Conservation (phyloP, 2,888 invertebrate species). For the Clepsis dumicolana region DNA sequence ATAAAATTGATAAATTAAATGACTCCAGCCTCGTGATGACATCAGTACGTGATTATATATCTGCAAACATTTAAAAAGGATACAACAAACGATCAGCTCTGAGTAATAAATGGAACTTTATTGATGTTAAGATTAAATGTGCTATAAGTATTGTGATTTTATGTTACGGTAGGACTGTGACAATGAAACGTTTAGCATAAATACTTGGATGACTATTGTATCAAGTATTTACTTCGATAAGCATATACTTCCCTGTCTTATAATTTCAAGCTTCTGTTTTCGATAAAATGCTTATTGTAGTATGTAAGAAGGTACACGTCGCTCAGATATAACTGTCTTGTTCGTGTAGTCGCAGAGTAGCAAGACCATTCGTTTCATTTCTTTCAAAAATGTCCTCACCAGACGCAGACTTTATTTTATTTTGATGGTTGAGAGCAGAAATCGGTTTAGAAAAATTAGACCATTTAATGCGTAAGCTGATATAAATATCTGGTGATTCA, state of each 20-base stretch:
- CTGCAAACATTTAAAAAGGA: constrained; percentile 35
- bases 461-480: too few relatives aligned
- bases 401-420: too few relatives aligned
- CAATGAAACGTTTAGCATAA: not conserved
- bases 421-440: too few relatives aligned
- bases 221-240: not conserved
- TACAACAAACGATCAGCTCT: constrained; percentile 44
- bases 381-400: too few relatives aligned
- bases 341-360: too few relatives aligned
- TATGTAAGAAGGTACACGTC: too few relatives aligned
- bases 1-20: constrained; percentile 51
- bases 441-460: too few relatives aligned
- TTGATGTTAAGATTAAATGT: constrained; percentile 28
- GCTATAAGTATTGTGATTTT: not conserved
- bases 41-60: constrained; percentile 49
- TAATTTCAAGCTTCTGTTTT: not conserved
- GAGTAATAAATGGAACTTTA: constrained; percentile 36
- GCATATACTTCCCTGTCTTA: not conserved
- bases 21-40: constrained; percentile 50
- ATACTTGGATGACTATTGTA: not conserved
- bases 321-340: too few relatives aligned
- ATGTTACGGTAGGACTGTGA: constrained; percentile 6
- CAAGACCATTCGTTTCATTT: too few relatives aligned
- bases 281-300: too few relatives aligned
- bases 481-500: not conserved